Evolutionary conservation across 2,797 vertebrate species (phyloP).

Genomic region (Euthynnus affinis): DNA sequence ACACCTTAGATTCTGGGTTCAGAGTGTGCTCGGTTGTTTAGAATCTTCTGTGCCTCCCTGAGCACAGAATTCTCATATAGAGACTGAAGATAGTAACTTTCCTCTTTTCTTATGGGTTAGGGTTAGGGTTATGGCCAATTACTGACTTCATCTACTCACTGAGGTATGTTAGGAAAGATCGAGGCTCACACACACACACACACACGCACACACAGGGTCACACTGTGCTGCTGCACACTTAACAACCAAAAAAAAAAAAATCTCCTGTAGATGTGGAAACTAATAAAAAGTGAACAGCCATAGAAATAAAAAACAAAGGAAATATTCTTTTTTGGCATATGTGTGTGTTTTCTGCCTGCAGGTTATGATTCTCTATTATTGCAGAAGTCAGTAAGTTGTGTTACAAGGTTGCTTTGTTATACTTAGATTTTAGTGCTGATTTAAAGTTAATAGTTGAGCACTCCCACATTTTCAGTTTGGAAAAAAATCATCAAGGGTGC

Average conservation of each 20-base stretch:
- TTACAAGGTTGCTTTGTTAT: slow-evolving; percentile 1
- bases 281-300: neutral
- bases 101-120: no score
- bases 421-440: slow-evolving; percentile 30
- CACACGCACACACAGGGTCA: neutral
- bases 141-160: neutral
- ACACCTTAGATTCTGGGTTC: no score
- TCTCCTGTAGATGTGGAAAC: neutral
- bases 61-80: no score
- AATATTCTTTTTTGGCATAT: neutral
- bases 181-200: neutral
- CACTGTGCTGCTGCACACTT: neutral
- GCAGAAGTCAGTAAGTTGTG: neutral
- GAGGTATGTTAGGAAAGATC: neutral
- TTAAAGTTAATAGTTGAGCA: slow-evolving; percentile 52
- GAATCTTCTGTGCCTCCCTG: no score
- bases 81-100: no score
- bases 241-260: neutral
- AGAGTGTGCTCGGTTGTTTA: no score
- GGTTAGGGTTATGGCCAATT: no score
- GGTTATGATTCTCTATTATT: neutral
- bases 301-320: slow-evolving; percentile 1
- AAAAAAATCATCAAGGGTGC: slow-evolving; percentile 77
- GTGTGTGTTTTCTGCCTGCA: neutral
- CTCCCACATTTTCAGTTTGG: slow-evolving; percentile 55